Conservation (phyloP, 2,888 invertebrate genomes). For the Pteria penguin region DNA sequence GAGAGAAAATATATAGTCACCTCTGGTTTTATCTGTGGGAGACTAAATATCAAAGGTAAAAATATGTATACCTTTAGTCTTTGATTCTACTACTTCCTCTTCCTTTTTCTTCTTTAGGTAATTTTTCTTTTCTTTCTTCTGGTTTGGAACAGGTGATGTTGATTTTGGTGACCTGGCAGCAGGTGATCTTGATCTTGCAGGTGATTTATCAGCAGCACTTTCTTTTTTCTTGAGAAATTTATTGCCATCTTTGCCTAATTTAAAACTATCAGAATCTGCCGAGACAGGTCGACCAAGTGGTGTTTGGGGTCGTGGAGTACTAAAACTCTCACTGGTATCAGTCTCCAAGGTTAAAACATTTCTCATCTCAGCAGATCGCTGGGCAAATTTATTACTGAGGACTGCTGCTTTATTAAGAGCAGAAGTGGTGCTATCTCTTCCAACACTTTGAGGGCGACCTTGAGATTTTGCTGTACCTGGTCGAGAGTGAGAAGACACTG, state of each 20-base stretch:
- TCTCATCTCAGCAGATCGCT: conserved; percentile 42
- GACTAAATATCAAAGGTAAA: too few relatives aligned
- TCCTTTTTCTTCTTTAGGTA: not conserved
- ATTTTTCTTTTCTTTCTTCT: not conserved
- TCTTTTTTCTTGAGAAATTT: conserved; percentile 63
- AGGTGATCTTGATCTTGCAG: not conserved
- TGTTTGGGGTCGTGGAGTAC: conserved; percentile 22
- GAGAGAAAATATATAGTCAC: too few relatives aligned
- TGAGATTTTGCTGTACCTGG: conserved; percentile 16
- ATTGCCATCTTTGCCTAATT: conserved; percentile 60
- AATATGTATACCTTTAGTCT: not conserved
- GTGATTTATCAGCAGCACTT: conserved; percentile 23
- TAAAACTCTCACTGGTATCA: conserved; percentile 66
- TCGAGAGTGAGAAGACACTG: conserved; percentile 38
- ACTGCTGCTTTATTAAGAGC: conserved; percentile 65
- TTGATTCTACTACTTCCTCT: conserved; percentile 23
- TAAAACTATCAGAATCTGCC: conserved; percentile 55
- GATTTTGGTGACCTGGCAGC: conserved; percentile 11
- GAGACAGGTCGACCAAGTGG: conserved; percentile 30
- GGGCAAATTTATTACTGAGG: conserved; percentile 63
- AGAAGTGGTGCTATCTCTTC: conserved; percentile 34
- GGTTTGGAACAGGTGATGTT: not conserved
- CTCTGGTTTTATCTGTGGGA: too few relatives aligned
- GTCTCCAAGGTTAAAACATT: conserved; percentile 58
- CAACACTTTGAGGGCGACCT: not conserved